Evolutionary conservation across 2,888 invertebrate genomes (phyloP).

Genomic region (Pammene fasciana): DNA sequence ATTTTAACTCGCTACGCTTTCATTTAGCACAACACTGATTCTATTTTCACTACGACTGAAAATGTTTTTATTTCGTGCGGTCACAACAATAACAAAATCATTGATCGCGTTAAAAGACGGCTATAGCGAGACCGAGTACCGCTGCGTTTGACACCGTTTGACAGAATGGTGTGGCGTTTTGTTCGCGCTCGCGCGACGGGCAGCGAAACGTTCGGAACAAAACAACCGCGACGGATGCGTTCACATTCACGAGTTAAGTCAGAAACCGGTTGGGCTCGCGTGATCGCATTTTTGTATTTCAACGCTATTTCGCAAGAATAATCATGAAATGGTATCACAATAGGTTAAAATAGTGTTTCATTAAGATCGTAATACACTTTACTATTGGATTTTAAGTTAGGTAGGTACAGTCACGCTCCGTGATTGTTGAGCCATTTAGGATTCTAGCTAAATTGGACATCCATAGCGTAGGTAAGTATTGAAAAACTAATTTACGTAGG

Average conservation of each 20-base stretch:
- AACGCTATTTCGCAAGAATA: slow-evolving; percentile 21
- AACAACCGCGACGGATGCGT: slow-evolving; percentile 35
- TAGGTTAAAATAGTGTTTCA: slow-evolving; percentile 2
- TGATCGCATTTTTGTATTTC: slow-evolving; percentile 16
- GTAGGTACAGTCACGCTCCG: too few species aligned
- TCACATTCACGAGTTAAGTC: slow-evolving; percentile 28
- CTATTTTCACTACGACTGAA: slow-evolving; percentile 47
- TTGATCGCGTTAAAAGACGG: slow-evolving; percentile 65
- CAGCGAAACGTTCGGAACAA: slow-evolving; percentile 24
- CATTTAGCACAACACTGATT: slow-evolving; percentile 56
- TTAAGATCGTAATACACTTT: neutral
- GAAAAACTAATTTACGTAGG: too few species aligned
- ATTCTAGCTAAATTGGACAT: too few species aligned
- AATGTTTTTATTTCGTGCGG: slow-evolving; percentile 58
- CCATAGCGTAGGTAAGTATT: too few species aligned
- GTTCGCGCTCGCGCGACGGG: slow-evolving; percentile 31
- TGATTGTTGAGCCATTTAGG: too few species aligned
- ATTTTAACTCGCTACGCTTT: slow-evolving; percentile 49
- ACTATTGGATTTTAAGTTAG: too few species aligned
- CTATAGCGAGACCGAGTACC: slow-evolving; percentile 53
- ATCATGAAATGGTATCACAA: slow-evolving; percentile 9
- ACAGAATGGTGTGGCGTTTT: slow-evolving; percentile 56
- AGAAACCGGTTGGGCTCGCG: slow-evolving; percentile 10
- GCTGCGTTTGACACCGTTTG: slow-evolving; percentile 53
- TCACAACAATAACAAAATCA: slow-evolving; percentile 78